Percentiles rank a stretch among this genome's conserved stretches.
Evolutionary conservation across 2,888 invertebrate species (phyloP).

Genomic region (Operophtera brumata): DNA sequence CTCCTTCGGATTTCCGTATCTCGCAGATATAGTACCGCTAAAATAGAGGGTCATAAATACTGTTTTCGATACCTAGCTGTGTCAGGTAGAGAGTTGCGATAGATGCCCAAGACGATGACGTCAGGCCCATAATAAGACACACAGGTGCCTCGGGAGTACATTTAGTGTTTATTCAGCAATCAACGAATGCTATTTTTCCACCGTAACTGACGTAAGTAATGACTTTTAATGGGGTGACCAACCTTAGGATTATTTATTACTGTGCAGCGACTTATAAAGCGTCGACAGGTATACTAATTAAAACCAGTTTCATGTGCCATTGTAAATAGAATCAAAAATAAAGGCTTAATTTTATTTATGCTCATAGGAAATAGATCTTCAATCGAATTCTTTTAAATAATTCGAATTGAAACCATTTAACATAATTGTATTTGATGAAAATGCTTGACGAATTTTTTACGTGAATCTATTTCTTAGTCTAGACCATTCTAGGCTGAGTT

Average conservation of each 20-base stretch:
- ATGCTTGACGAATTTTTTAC: constrained; percentile 7
- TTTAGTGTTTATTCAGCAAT: neutral
- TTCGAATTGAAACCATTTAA: constrained; percentile 7
- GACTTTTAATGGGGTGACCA: constrained; percentile 1
- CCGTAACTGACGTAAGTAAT: neutral
- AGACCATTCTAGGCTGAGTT: neutral
- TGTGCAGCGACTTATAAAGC: constrained; percentile 6
- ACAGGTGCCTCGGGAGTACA: no score
- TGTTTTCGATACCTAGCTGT: no score
- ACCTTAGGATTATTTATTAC: constrained; percentile 18
- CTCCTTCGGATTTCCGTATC: no score
- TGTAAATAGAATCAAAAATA: constrained; percentile 24
- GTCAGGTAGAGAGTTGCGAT: no score
- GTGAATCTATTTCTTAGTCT: neutral
- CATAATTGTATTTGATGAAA: constrained; percentile 18
- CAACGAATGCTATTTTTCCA: neutral
- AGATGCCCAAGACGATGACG: no score
- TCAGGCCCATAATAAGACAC: no score
- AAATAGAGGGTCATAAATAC: no score
- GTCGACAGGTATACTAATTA: constrained; percentile 25
- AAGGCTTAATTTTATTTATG: constrained; percentile 21
- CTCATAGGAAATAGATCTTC: constrained; percentile 23
- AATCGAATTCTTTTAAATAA: constrained; percentile 15
- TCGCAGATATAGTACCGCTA: no score
- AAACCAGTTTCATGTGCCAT: constrained; percentile 23